Base-by-base conservation (phyloP, 2,797 vertebrate species). In the Anguilla obscura region DNA sequence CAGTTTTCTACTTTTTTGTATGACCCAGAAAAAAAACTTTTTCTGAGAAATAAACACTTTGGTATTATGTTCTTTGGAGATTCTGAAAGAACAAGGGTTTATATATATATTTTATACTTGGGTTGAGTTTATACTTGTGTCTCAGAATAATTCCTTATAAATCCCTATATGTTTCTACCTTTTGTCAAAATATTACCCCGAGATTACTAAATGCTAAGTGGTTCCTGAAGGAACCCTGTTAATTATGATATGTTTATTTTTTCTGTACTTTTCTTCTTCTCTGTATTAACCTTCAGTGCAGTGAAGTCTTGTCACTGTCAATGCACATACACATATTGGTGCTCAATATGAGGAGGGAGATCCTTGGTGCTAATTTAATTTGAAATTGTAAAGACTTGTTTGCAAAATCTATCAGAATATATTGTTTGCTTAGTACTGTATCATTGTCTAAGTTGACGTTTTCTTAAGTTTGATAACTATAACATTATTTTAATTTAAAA, bases 311-410 rank as follows among this genome's bases (percentile, higher is more conserved):
- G 93, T 94, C 91, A 93, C 92, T 94, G 93, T 93, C 91, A 7
- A 91, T 92, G 92, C 93, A 94, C 93, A 95, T 95, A 94, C 90
- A 89, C 90, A 88, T 91, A 91, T 90, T 83, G 93, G 94, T 95
- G 94, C 92, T 94, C 88, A 92, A 90, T 91, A 84, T 89, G 36
- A 82, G 82, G 69, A 33, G 86, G 71, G 54, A 90, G 91, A 93
- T 87, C 93, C 85, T 66, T 96, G 96, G 96, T 96, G 96, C 95
- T 97, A 96, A 95, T 95, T 96, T 95, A 95, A 95, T 56, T 52
- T 88, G 56, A 86, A 93, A 92, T 88, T 94, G 90, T 94, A 93
- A 91, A 92, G 89, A 89, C 52, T 80, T 85, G 54, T 86, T 86
- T 86, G 52, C 10, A 83, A 69, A 87, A 89, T 58, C 89, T 90